A percentile compares a stretch with the other conserved stretches of the same genome.
Conservation (phyloP, 1,140 invertebrate species). For the Diprion similis region DNA sequence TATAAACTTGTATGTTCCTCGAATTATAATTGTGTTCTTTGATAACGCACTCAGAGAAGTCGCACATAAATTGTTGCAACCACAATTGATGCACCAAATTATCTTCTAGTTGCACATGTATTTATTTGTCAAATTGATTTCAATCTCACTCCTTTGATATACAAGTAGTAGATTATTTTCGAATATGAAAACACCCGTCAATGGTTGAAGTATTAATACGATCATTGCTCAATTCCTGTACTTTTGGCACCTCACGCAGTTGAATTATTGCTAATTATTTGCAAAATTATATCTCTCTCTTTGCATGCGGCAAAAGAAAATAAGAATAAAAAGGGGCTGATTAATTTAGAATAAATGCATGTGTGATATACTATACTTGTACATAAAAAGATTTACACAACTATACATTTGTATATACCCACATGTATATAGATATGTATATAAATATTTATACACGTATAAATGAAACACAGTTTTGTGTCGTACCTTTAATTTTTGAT, state of each 20-base stretch:
- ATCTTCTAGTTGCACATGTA: not conserved
- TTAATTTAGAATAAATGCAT: slow-evolving; percentile 32
- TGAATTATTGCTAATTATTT: too few species aligned
- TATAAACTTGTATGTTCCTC: not conserved
- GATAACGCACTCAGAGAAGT: not conserved
- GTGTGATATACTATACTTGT: slow-evolving; percentile 23
- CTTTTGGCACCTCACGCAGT: too few species aligned
- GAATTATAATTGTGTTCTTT: not conserved
- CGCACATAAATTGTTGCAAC: not conserved
- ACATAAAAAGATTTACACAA: slow-evolving; percentile 13
- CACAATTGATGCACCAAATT: not conserved
- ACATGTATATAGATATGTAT: slow-evolving; percentile 21
- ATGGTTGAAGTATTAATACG: too few species aligned
- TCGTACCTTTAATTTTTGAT: slow-evolving; percentile 38
- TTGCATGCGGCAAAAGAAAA: too few species aligned
- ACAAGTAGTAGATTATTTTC: too few species aligned
- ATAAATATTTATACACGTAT: slow-evolving; percentile 20
- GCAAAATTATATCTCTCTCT: too few species aligned
- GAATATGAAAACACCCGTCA: too few species aligned
- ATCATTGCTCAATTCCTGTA: too few species aligned
- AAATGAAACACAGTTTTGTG: not conserved
- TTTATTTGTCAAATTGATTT: not conserved
- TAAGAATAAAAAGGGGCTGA: too few species aligned
- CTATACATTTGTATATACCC: slow-evolving; percentile 10
- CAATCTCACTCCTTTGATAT: too few species aligned